These are phyloP conservation scores for Lycopodina hypogea DNA, from an alignment of 37 sponge, comb jelly and placozoan genomes.

Conservation along the genomic window DNA sequence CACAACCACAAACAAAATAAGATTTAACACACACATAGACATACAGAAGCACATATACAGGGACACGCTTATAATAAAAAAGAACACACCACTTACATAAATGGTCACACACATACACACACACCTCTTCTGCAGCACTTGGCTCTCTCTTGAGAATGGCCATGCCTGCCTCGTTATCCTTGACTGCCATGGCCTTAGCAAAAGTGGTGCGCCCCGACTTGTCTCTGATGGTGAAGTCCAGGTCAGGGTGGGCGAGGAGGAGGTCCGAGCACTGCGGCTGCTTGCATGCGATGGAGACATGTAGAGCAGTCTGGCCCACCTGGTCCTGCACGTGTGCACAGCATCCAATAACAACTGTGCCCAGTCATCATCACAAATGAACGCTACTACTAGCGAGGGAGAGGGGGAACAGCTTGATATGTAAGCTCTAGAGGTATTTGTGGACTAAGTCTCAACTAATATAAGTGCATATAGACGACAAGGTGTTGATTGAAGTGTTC, in stretches of 20 bases:
- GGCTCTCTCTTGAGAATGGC: slow-evolving; percentile 86
- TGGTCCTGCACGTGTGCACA: slow-evolving; percentile 82
- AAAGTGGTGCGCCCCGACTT: slow-evolving; percentile 76
- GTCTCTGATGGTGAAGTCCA: slow-evolving; percentile 79
- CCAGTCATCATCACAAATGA: not conserved
- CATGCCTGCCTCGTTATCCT: slow-evolving; percentile 74
- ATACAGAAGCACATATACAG: too few relatives aligned
- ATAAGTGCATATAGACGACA: too few relatives aligned
- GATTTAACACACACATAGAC: too few relatives aligned
- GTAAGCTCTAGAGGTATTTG: not conserved
- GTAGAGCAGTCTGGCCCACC: slow-evolving; percentile 70
- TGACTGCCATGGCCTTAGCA: slow-evolving; percentile 77
- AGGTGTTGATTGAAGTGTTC: too few relatives aligned
- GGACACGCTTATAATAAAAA: too few relatives aligned
- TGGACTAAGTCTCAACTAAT: too few relatives aligned
- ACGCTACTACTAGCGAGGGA: too few relatives aligned
- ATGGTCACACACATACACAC: too few relatives aligned
- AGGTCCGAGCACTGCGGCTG: slow-evolving; percentile 65
- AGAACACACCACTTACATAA: too few relatives aligned
- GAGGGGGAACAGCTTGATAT: not conserved
- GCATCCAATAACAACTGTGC: not conserved
- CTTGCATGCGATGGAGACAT: slow-evolving; percentile 82
- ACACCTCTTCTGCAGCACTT: slow-evolving; percentile 83
- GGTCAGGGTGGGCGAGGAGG: slow-evolving; percentile 75
- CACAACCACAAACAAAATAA: not conserved